Base-by-base conservation (phyloP, 2,888 invertebrate genomes). In the Tenthredo livida region DNA sequence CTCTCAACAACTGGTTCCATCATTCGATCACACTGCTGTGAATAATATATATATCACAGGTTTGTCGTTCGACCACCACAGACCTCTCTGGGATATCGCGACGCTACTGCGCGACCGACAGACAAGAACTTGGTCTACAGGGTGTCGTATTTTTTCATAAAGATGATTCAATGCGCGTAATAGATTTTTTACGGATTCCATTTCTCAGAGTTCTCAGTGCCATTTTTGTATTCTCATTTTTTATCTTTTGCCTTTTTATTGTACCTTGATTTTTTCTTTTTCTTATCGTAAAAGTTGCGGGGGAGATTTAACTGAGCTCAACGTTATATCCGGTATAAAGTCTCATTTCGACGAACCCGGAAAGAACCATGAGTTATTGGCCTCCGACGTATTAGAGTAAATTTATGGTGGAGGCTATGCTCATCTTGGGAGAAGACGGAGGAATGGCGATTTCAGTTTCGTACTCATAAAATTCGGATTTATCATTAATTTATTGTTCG, bases 241-340 rank as follows among this genome's bases (percentile, higher is more conserved):
- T 61, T 12, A 12, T 61, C 4, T 67, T 33, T 67, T 12, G 15
- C 0, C 12, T 15, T 33, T 12, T 61, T 25, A 25, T 61, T 17
- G 0, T 29, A 33, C 67, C 67, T 29, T 15, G 67, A 67, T 37
- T 67, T 33, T 67, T 67, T 67, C 7, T 67, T 33, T 67, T 67
- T 67, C 7, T 29, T 67, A 67, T 67, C 67, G 67, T 67, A 33
- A 33, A 67, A 67, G 33, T 6, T 67, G 17, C 67, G 67, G 67
- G 17, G 21, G 15, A 67, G 29, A 33, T 67, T 15, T 17, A 67
- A 33, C 33, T 33, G 33, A 67, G 33, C 33, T 25, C 10, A 17
- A 67, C 33, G 67, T 21, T 67, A 67, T 67, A 67, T 67, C 33
- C 67, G 5, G 67, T 67, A 33, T 33, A 33, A 33, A 33, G 29